Base-by-base conservation (phyloP, 2,888 invertebrate genomes). In the Lithosia quadra region DNA sequence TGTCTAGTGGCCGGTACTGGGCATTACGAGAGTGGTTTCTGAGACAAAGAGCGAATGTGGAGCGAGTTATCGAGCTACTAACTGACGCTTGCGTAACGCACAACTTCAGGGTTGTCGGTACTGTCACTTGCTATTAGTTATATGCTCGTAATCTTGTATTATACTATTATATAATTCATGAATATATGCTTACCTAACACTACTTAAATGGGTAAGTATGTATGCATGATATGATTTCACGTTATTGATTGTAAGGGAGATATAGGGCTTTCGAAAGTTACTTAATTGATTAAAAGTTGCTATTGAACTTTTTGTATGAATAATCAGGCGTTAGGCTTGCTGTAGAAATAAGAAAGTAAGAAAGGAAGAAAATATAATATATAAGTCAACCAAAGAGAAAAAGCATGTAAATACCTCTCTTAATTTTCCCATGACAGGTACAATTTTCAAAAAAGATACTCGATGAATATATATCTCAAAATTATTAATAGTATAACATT, bases 21-120 rank as follows among this genome's bases (percentile, higher is more conserved):
- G 67, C 73, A 68, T 69, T 80, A 80, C 78, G 76, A 77, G 80
- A 81, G 82, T 78, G 73, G 76, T 75, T 76, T 76, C 77, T 73
- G 79, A 92, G 86, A 92, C 93, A 93, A 93, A 90, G 88, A 91
- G 87, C 88, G 86, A 92, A 94, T 93, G 91, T 94, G 86, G 92
- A 93, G 90, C 92, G 89, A 91, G 89, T 90, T 91, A 89, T 89
- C 88, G 87, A 88, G 83, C 88, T 84, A 86, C 87, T 89, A 88
- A 88, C 86, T 78, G 83, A 83, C 71, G 83, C 86, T 94, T 93
- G 88, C 91, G 92, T 88, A 93, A 94, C 80, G 61, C 79, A 84
- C 80, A 76, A 83, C 83, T 82, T 78, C 77, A 92, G 92, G 93
- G 92, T 77, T 92, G 85, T 49, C 80, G 53, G 70, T 68, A 65